Evolutionary conservation across 1,140 invertebrate species (phyloP), one percentile per base, ranked within the genome.

Genomic region (Drosophila nigromelanica): DNA sequence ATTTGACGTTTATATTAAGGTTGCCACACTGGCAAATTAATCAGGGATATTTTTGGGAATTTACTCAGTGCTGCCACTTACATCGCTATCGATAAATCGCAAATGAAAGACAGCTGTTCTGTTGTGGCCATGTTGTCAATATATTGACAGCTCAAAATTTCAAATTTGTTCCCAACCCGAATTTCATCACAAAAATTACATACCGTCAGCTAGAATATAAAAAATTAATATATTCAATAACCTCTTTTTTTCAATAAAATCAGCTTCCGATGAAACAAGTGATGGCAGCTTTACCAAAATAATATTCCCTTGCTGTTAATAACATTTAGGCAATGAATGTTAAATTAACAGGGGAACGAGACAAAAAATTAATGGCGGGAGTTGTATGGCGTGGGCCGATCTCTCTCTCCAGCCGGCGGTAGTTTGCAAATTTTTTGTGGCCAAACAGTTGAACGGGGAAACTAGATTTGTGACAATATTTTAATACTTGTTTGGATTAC

Each of bases 351-450:
- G 55, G 12, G 30, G 24, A 66, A 66, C 18, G 62, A 64, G 40
- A 35, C 30, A 42, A 42, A 43, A 64, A 66, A 66, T 56, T 64
- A 56, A 74, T 67, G 79, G 80, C 80, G 80, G 80, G 80, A 82
- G 71, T 64, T 72, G 48, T 43, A 35, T 80, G 76, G 80, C 63
- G 66, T 76, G 48, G 60, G 72, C 66, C 64, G 63, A 58, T 58
- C 51, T 40, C 52, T 71, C 37, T 56, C 18, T 48, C 40, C 56
- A 59, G 52, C 73, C 80, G 76, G 76, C 63, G 18, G 18, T 45
- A 76, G 47, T 50, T 63, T 61, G 52, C 71, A 35, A 67, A 52
- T 50, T 70, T 45, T 37, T 15, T 50, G 35, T 43, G 12, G 12
- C 4, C 12, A 18, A 54, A 1, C 15, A 6, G 6, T 24, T 59